Base-by-base conservation (phyloP, 2,888 invertebrate species). In the Mythimna impura region DNA sequence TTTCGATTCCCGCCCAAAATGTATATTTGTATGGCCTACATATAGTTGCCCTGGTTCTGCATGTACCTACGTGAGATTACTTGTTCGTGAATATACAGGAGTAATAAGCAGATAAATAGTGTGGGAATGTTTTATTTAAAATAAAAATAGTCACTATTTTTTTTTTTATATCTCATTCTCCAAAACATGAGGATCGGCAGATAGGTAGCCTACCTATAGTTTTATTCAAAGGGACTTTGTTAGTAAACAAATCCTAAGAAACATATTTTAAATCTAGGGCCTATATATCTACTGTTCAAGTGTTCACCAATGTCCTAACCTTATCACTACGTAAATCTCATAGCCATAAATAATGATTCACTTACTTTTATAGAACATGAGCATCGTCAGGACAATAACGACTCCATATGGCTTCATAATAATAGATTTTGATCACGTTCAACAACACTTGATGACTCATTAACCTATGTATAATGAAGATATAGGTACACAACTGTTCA, bases 321-420 rank as follows among this genome's bases (percentile, higher is more conserved):
- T 47, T 69, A 60, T 30, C 17, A 47, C 25, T 65, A 50, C 17
- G 58, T 22, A 62, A 7, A 34, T 40, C 12, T 55, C 61, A 64
- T 17, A 61, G 25, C 12, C 47, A 72, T 63, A 57, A 67, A 61
- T 67, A 50, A 76, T 82, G 75, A 88, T 74, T 87, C 79, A 92
- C 93, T 93, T 89, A 93, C 93, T 87, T 77, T 86, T 84, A 82
- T 88, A 78, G 80, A 87, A 85, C 73, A 85, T 72, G 75, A 90
- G 76, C 71, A 85, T 74, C 58, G 72, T 74, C 73, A 90, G 73
- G 66, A 89, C 86, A 81, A 89, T 81, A 69, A 84, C 74, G 72
- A 90, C 81, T 83, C 86, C 89, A 90, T 88, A 86, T 40, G 86
- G 83, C 88, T 89, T 90, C 91, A 91, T 92, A 87, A 81, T 87